A percentile compares a stretch with the other conserved stretches of the same genome.
These are phyloP conservation scores for Eupeodes luniger DNA, from an alignment of 2,888 invertebrate genomes.

Conservation along the genomic window DNA sequence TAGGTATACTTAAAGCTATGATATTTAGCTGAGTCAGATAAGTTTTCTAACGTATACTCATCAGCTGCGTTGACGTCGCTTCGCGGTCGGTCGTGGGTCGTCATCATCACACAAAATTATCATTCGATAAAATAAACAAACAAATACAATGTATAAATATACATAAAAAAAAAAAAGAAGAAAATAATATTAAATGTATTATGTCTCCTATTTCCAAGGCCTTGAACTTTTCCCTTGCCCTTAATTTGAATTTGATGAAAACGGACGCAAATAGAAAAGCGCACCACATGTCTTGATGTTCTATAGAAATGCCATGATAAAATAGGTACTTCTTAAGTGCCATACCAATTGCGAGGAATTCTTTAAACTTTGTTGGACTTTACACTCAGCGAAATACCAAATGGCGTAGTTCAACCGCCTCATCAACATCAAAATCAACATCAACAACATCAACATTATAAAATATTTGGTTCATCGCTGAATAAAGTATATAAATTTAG, in stretches of 20 bases:
- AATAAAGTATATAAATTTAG: conserved; percentile 60
- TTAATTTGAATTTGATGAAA: conserved; percentile 11
- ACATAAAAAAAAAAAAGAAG: not conserved
- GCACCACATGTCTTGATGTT: not conserved
- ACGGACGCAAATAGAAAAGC: not conserved
- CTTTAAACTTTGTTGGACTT: not conserved
- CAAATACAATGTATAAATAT: not conserved
- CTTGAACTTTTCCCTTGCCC: conserved; percentile 39
- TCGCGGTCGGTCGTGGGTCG: not conserved
- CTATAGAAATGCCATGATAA: not conserved
- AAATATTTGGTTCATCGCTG: not conserved
- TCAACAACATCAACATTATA: not conserved
- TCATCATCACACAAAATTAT: conserved; percentile 18
- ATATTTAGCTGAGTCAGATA: conserved; percentile 10
- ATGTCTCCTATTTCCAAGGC: conserved; percentile 19
- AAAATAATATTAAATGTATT: conserved; percentile 4
- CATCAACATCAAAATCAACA: too few species aligned
- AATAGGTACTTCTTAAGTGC: not conserved
- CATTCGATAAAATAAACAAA: conserved; percentile 43
- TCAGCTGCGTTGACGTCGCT: conserved; percentile 17
- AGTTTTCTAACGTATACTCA: not conserved
- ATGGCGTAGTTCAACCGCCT: not conserved
- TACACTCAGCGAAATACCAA: conserved; percentile 6
- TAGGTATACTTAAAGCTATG: not conserved
- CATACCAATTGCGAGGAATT: conserved; percentile 10